Evolutionary conservation across 2,113 vertebrate genomes (phyloP), one percentile per base, ranked within the genome.

Genomic region (Varanus komodoensis): DNA sequence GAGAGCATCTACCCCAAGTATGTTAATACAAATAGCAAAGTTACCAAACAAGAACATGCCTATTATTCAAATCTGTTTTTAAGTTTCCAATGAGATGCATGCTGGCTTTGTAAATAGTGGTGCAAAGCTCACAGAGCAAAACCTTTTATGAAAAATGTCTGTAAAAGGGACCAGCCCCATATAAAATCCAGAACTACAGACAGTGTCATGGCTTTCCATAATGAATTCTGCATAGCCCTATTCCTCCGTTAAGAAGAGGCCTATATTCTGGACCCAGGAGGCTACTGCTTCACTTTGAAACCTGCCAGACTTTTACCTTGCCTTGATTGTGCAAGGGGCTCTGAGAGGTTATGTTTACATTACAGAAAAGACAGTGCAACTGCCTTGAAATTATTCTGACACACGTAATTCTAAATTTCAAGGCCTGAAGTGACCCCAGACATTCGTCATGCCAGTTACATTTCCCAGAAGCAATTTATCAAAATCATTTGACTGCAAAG

Each of bases 401-500:
- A 87, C 27, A 77, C 83, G 21, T 90, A 92, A 29, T 52, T 86
- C 74, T n/a, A 90, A 92, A 50, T 82, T 88, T 73, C 69, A 87
- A 61, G 50, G 54, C 77, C 82, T 86, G 52, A n/a, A 34, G 32
- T 90, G 54, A 81, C 87, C 89, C 74, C 23, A 87, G 89, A 88
- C 25, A 15, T 48, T 88, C 86, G 92, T 93, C 86, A 85, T 67
- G 80, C 88, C 92, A 92, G 85, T 89, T 50, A 86, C 84, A 89
- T 92, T 93, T 92, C 90, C 89, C 90, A 92, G 87, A 87, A 75
- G 80, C 91, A 93, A 94, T 95, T 93, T 89, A 79, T 96, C 96
- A 96, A 92, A 94, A 86, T 94, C 90, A 95, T 83, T 44, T 83
- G 94, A 89, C 92, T 86, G 38, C 6, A 6, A 68, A 89, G 89